Evolutionary conservation across 2,888 invertebrate genomes (phyloP), one percentile per base, ranked within the genome.

Genomic region (Cataglyphis albicans): DNA sequence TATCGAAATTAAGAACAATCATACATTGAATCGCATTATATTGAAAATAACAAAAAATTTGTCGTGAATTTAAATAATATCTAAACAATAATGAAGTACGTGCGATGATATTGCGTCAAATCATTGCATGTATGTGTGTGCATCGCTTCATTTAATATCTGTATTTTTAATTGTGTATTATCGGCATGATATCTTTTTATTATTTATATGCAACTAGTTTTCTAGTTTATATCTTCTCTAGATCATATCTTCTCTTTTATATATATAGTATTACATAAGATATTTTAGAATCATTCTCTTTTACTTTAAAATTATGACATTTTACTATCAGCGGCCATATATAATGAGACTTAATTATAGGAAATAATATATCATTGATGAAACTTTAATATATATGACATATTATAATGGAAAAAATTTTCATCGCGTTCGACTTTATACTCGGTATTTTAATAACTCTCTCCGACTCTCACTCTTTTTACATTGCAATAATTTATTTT

Each of bases 401-500:
- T n/a, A 12, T 38, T 41, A 38, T 15, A 18, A 41, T 4, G 5
- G 25, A 76, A 57, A 57, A 41, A 9, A 15, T 21, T 29, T 10
- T 9, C 35, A 7, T 68, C 35, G 44, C 25, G 9, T 55, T 18
- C 25, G 15, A 29, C 3, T 18, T 78, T 21, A 41, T 35, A 15
- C 9, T 15, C 32, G 18, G 48, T 44, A 78, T 61, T 70, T 57
- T 35, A 57, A 74, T 63, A 35, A 18, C 15, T 55, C 7, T 41
- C 9, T 59, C 35, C 2, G 29, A 29, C 7, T 41, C 9, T 44
- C 35, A 12, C 21, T 67, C 21, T 59, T 52, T 65, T 55, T 65
- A 29, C 25, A 12, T 38, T 61, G 35, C 12, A 70, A 65, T 76
- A 55, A 80, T 70, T 80, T 44, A 80, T 70, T 59, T 80, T 18